A percentile compares a stretch with the other conserved stretches of the same genome.
Evolutionary conservation across 2,113 vertebrate genomes (phyloP).

Genomic region (Bos javanicus): DNA sequence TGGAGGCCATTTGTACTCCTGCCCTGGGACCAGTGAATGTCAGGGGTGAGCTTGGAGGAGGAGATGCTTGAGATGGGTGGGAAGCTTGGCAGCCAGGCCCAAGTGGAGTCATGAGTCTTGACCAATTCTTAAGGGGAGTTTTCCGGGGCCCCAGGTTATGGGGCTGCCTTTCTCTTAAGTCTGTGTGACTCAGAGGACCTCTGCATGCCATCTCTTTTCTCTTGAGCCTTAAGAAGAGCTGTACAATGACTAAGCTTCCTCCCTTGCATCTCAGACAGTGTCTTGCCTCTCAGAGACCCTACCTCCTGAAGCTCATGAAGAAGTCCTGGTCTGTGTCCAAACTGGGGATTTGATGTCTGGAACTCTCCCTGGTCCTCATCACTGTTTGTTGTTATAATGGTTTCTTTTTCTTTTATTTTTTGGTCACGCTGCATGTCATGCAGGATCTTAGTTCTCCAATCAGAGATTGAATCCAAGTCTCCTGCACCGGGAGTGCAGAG

Average conservation of each 20-base stretch:
- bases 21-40: background rate
- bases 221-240: background rate
- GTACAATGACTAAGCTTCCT: background rate
- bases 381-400: accelerated
- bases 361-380: too few relatives aligned
- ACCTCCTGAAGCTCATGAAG: background rate
- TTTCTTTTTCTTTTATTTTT: background rate
- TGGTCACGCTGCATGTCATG: background rate
- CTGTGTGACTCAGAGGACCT: background rate
- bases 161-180: background rate
- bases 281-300: background rate
- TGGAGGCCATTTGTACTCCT: background rate
- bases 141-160: accelerated
- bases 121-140: background rate
- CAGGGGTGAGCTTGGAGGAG: background rate
- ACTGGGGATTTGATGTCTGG: accelerated
- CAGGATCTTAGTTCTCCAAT: background rate
- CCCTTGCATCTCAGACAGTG: accelerated
- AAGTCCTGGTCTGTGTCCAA: background rate
- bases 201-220: background rate
- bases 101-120: background rate
- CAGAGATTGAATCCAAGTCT: background rate
- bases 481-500: background rate
- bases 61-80: too few relatives aligned
- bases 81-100: background rate